A percentile compares a stretch with the other conserved stretches of the same genome.
These are phyloP conservation scores for Ptychoptera albimana DNA, from an alignment of 2,888 invertebrate species.

Conservation along the genomic window DNA sequence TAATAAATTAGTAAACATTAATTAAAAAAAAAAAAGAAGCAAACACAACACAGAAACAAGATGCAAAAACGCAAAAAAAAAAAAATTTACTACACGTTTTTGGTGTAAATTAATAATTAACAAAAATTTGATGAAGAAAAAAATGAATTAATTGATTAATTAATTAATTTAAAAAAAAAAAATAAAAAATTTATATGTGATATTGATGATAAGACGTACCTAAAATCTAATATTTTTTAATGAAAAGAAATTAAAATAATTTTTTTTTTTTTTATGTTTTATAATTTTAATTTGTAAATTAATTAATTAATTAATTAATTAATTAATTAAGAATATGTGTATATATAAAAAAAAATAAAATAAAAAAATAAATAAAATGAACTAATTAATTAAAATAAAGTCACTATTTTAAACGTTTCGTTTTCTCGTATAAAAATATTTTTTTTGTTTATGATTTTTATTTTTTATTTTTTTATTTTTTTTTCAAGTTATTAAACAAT, in stretches of 20 bases:
- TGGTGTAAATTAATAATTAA: not conserved
- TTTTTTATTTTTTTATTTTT: too few relatives aligned
- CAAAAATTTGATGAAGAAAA: constrained; percentile 7
- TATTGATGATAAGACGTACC: constrained; percentile 6
- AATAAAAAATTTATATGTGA: constrained; percentile 3
- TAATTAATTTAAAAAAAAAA: constrained; percentile 7
- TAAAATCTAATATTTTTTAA: not conserved
- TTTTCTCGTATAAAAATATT: too few relatives aligned
- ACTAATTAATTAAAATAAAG: too few relatives aligned
- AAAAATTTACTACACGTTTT: constrained; percentile 1
- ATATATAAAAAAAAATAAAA: too few relatives aligned
- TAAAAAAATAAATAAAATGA: too few relatives aligned
- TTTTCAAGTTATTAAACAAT: too few relatives aligned
- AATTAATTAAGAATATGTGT: too few relatives aligned
- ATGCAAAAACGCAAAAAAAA: not conserved
- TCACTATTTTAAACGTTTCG: too few relatives aligned
- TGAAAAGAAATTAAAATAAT: not conserved
- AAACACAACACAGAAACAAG: not conserved
- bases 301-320: too few relatives aligned
- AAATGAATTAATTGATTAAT: constrained; percentile 11
- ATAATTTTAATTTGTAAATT: too few relatives aligned
- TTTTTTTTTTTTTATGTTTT: too few relatives aligned
- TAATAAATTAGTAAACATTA: constrained; percentile 11
- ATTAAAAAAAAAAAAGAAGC: constrained; percentile 4
- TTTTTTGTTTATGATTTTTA: too few relatives aligned